Conservation (phyloP, 35 echinoderm and acorn worm genomes). For the Nesometra sesokonis region DNA sequence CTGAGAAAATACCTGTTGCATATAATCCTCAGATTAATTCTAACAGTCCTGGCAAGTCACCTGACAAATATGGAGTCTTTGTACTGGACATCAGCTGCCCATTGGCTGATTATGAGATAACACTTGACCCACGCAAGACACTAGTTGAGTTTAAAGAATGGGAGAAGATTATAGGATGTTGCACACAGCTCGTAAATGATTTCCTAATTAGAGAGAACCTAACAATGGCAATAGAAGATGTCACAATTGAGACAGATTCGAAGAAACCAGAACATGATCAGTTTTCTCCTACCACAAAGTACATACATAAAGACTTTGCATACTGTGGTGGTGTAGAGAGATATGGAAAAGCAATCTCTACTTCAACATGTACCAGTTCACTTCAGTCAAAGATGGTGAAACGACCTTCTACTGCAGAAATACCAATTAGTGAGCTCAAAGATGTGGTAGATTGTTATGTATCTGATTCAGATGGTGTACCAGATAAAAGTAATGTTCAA, state of each 20-base stretch:
- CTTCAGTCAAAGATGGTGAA: not conserved
- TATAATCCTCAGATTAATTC: not conserved
- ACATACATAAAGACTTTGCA: not conserved
- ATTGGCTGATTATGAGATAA: constrained; percentile 68
- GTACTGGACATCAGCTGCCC: constrained; percentile 68
- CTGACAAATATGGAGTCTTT: constrained; percentile 52
- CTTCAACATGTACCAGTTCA: not conserved
- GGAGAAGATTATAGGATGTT: constrained; percentile 41
- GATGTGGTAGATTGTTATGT: not conserved
- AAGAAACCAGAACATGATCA: not conserved
- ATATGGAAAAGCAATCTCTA: not conserved
- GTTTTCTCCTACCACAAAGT: not conserved
- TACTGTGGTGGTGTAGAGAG: not conserved
- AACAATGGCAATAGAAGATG: not conserved
- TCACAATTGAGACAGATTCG: not conserved
- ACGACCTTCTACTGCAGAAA: not conserved
- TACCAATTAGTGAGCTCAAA: not conserved
- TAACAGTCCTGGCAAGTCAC: constrained; percentile 37
- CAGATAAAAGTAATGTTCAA: not conserved
- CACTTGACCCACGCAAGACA: constrained; percentile 59
- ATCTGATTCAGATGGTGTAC: not conserved
- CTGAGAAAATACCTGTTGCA: not conserved
- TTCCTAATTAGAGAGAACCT: constrained; percentile 67
- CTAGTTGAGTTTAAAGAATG: constrained; percentile 91
- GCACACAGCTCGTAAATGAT: constrained; percentile 33